Evolutionary conservation across 2,797 vertebrate species (phyloP).

Genomic region (Rhynchotus rufescens): DNA sequence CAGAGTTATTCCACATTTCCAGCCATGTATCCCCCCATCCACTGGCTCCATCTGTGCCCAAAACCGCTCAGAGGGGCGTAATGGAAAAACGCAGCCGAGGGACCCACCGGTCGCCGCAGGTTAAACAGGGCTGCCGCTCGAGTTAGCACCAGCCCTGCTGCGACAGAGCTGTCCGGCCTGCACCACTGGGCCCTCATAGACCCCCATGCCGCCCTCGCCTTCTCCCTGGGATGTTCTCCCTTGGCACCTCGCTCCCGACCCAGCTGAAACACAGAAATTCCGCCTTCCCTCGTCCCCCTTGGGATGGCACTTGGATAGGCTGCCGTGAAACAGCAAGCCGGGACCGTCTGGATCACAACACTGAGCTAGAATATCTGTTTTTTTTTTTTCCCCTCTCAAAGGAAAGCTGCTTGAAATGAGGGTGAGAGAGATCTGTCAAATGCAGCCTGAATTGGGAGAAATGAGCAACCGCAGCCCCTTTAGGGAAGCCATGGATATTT

Average conservation of each 20-base stretch:
- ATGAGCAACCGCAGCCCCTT: neutral
- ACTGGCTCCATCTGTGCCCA: neutral
- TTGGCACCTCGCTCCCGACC: neutral
- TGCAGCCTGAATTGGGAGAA: neutral
- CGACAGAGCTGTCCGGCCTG: accelerated
- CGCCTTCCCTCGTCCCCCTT: neutral
- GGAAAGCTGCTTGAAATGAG: neutral
- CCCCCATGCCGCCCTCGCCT: neutral
- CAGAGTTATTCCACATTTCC: neutral
- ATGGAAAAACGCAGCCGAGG: neutral
- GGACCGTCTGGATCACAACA: neutral
- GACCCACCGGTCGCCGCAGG: neutral
- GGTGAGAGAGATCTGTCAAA: neutral
- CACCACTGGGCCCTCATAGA: accelerated
- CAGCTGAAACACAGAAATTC: neutral
- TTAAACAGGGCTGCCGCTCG: neutral
- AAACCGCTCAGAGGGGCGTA: neutral
- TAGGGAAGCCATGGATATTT: neutral
- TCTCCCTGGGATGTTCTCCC: neutral
- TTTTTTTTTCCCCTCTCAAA: neutral
- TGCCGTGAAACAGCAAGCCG: neutral
- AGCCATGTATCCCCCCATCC: neutral
- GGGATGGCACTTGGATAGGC: neutral
- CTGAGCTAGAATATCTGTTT: neutral
- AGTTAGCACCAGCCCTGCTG: accelerated